Conservation (phyloP, 1,140 invertebrate species). For the Rhyacophila brunnea region DNA sequence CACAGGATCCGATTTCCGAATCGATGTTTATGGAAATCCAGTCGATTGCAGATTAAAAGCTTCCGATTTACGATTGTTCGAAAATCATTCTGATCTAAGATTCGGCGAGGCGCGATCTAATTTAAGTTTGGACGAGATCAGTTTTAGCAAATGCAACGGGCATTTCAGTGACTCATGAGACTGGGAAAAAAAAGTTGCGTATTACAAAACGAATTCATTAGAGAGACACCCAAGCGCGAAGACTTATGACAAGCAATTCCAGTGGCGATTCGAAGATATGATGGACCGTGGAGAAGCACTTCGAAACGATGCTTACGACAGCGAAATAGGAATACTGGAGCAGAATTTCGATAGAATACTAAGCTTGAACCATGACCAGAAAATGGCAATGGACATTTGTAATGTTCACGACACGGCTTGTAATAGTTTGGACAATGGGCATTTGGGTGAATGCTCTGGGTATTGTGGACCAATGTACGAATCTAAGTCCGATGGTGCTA, state of each 20-base stretch:
- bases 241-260: constrained; percentile 51
- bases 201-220: constrained; percentile 54
- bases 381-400: not conserved
- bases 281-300: constrained; percentile 36
- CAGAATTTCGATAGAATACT: constrained; percentile 52
- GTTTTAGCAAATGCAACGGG: constrained; percentile 52
- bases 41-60: constrained; percentile 44
- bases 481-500: constrained; percentile 4
- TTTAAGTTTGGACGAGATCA: constrained; percentile 51
- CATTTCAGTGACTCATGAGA: constrained; percentile 55
- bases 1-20: constrained; percentile 47
- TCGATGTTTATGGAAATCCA: constrained; percentile 50
- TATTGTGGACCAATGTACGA: constrained; percentile 18
- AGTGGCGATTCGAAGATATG: constrained; percentile 51
- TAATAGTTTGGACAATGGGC: constrained; percentile 11
- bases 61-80: constrained; percentile 50
- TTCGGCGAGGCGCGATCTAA: constrained; percentile 50
- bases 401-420: too few species aligned
- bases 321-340: constrained; percentile 38
- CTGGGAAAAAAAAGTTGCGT: constrained; percentile 50
- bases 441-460: constrained; percentile 48
- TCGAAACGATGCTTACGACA: constrained; percentile 29
- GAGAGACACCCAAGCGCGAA: constrained; percentile 48
- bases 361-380: constrained; percentile 34
- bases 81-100: constrained; percentile 44